Percentiles rank a stretch among this genome's conserved stretches.
These are phyloP conservation scores for Argya squamiceps DNA, from an alignment of 2,797 vertebrate genomes.

Conservation along the genomic window DNA sequence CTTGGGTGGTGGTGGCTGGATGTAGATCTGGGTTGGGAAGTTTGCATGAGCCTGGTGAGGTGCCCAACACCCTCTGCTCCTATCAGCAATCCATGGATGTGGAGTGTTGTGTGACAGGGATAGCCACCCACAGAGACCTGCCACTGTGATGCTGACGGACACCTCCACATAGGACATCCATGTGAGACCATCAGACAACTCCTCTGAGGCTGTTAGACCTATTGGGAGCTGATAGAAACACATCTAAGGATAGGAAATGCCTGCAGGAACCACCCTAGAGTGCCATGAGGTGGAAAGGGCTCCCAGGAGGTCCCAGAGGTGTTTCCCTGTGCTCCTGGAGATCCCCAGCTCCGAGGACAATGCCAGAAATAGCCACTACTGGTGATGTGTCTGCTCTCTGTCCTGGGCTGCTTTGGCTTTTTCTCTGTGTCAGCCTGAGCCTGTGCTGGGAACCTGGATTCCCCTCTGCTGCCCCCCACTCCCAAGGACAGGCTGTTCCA, in stretches of 20 bases:
- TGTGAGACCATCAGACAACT: neutral
- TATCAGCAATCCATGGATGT: fast-evolving
- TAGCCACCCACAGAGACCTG: fast-evolving
- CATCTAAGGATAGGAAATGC: neutral
- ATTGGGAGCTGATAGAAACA: neutral
- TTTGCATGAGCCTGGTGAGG: neutral
- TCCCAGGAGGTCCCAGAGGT: neutral
- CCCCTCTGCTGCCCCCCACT: neutral
- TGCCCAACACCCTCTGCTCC: neutral
- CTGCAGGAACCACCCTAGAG: neutral
- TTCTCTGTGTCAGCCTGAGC: neutral
- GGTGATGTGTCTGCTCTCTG: neutral
- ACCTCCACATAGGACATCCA: neutral
- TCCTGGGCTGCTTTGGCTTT: neutral
- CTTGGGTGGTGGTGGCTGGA: neutral
- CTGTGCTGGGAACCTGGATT: fast-evolving
- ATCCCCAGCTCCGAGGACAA: fast-evolving
- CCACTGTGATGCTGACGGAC: neutral
- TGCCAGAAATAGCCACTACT: neutral
- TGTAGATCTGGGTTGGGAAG: neutral
- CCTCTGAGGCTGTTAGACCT: neutral
- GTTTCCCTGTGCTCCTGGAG: neutral
- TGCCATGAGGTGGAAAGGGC: neutral
- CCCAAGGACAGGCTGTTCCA: neutral
- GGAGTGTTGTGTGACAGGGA: fast-evolving